These are phyloP conservation scores for Lissonota sp. DNA, from an alignment of 2,888 invertebrate genomes.

Conservation along the genomic window DNA sequence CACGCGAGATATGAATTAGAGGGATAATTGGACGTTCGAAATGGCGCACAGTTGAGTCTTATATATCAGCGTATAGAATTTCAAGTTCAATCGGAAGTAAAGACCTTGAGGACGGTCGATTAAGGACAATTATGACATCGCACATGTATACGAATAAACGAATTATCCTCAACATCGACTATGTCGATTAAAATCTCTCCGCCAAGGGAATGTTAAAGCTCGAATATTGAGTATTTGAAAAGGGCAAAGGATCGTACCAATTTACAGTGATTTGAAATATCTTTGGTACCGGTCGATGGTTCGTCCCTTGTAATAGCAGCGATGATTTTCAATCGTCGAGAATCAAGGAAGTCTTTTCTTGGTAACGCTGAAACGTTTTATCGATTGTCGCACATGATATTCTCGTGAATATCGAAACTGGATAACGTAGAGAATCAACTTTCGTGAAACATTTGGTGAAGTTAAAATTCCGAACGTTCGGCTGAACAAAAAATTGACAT, in stretches of 20 bases:
- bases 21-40: slow-evolving; percentile 2
- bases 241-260: too few relatives aligned
- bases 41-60: background rate
- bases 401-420: slow-evolving; percentile 4
- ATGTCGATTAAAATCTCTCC: too few relatives aligned
- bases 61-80: slow-evolving; percentile 8
- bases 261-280: too few relatives aligned
- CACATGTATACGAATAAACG: background rate
- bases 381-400: slow-evolving; percentile 6
- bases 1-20: background rate
- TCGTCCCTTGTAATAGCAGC: too few relatives aligned
- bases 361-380: slow-evolving; percentile 21
- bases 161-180: background rate
- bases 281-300: too few relatives aligned
- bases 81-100: slow-evolving; percentile 5
- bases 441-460: too few relatives aligned
- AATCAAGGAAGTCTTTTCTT: too few relatives aligned
- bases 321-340: too few relatives aligned
- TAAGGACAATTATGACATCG: slow-evolving; percentile 25
- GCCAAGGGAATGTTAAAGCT: too few relatives aligned
- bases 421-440: slow-evolving; percentile 29
- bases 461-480: too few relatives aligned
- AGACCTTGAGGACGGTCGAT: slow-evolving; percentile 30
- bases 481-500: too few relatives aligned
- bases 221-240: too few relatives aligned